Evolutionary conservation across 2,888 invertebrate species (phyloP), one percentile per base, ranked within the genome.

Genomic region (Seira ritae): DNA sequence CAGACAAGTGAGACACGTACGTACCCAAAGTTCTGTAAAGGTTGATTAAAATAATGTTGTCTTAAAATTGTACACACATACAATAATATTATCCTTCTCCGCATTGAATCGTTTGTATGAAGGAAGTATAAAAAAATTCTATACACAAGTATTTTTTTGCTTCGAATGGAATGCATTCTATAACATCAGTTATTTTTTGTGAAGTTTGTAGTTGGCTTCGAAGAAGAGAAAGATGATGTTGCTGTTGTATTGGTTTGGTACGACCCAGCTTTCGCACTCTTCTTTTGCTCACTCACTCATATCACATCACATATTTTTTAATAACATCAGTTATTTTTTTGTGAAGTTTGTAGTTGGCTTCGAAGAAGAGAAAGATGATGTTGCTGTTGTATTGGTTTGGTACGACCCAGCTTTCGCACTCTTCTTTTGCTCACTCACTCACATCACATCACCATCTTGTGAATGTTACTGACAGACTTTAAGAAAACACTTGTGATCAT

Each of bases 401-500:
- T 31, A 31, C 2, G 31, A 31, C 31, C n/a, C 31, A 31, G 8
- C 31, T 31, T 31, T 31, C n/a, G 31, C 31, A 31, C 31, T 31
- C 3, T 31, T 31, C 31, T 55, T 55, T 3, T 55, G 12, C 55
- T 8, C 15, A 17, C 55, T 12, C 1, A 55, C 12, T 1, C 55
- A 17, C 12, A 55, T 55, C 3, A 55, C 3, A 55, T 55, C 55
- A 55, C 12, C 42, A 42, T 55, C 70, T 20, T 31, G 20, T 22
- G 50, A 70, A 70, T 70, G 70, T 70, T 70, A 70, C 46, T 19
- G 70, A 50, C 19, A 70, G 50, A 50, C 70, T 20, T 71, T 12
- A 71, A 71, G 71, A 50, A 71, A 71, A 55, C 22, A 71, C 55
- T 55, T 50, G 22, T 71, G 70, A 69, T 37, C 42, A 70, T 70